Base-by-base conservation (phyloP, 2,113 vertebrate species). In the Brachypteracias leptosomus region DNA sequence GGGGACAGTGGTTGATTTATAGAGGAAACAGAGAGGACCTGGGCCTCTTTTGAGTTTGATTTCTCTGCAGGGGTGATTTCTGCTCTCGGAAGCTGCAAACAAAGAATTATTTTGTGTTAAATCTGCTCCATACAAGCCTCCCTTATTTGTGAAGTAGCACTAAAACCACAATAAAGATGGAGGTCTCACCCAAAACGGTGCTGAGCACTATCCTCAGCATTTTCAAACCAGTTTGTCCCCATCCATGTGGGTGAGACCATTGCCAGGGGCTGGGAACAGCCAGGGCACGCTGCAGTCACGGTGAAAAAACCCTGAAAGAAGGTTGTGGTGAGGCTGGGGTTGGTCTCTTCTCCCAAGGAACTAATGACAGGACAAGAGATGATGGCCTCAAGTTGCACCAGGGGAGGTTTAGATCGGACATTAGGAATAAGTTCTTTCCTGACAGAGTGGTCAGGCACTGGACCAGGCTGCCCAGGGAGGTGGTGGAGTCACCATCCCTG, bases 231-330 rank as follows among this genome's bases (percentile, higher is more conserved):
- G 9, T 36, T 47, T 52, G 36, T 52, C 20, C 18, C n/a, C 71
- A 46, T 4, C 17, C 36, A 20, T 0, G 1, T 0, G 28, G 65
- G 52, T 11, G 38, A 90, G n/a, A 14, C 10, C 10, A 1, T 1
- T 4, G 51, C 63, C 14, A 3, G 0, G 4, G 79, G 40, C 10
- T 33, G 6, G 25, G 38, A 47, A 5, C 6, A 52, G 81, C 33
- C 62, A 61, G 35, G 10, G 38, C 44, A 36, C 38, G 38, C 51
- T 54, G 36, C 0, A 29, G 55, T 68, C 26, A 11, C 2, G 11
- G 15, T 42, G n/a, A n/a, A n/a, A n/a, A n/a, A n/a, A n/a, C n/a
- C n/a, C n/a, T n/a, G n/a, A n/a, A n/a, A n/a, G n/a, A n/a, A n/a
- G n/a, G n/a, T n/a, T n/a, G n/a, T n/a, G n/a, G n/a, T n/a, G n/a